Conservation (phyloP, 2,797 vertebrate genomes). For the Lagorchestes hirsutus region DNA sequence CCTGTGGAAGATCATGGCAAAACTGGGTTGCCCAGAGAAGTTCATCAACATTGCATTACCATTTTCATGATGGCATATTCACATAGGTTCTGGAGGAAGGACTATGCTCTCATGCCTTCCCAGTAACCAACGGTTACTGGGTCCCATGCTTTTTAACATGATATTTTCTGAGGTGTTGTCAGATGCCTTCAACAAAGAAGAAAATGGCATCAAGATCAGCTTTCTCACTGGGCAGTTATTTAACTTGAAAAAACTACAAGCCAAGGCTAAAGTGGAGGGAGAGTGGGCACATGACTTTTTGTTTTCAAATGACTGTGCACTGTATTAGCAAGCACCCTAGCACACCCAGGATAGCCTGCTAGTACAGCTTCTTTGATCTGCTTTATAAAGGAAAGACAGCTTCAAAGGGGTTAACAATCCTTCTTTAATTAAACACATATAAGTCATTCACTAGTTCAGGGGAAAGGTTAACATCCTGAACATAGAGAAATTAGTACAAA, state of each 20-base stretch:
- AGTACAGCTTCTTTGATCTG: too few relatives aligned
- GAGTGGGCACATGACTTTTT: not conserved
- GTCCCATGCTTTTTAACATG: not conserved
- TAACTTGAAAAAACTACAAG: not conserved
- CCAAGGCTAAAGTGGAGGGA: not conserved
- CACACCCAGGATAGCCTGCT: too few relatives aligned
- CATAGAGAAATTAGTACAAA: too few relatives aligned
- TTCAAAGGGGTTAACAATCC: too few relatives aligned
- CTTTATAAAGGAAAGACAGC: too few relatives aligned
- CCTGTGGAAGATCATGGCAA: not conserved
- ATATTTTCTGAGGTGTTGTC: not conserved
- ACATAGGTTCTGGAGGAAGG: not conserved
- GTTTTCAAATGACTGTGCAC: not conserved
- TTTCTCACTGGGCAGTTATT: not conserved
- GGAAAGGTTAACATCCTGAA: too few relatives aligned
- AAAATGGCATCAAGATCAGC: not conserved
- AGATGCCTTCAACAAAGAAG: not conserved
- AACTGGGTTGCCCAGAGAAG: not conserved
- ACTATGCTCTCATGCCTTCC: not conserved
- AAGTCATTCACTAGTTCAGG: too few relatives aligned
- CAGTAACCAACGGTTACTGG: not conserved
- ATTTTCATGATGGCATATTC: not conserved
- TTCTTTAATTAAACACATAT: too few relatives aligned
- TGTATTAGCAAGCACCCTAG: too few relatives aligned
- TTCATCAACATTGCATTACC: not conserved